Evolutionary conservation across 1,140 invertebrate genomes (phyloP).

Genomic region (Hycleus cichorii): DNA sequence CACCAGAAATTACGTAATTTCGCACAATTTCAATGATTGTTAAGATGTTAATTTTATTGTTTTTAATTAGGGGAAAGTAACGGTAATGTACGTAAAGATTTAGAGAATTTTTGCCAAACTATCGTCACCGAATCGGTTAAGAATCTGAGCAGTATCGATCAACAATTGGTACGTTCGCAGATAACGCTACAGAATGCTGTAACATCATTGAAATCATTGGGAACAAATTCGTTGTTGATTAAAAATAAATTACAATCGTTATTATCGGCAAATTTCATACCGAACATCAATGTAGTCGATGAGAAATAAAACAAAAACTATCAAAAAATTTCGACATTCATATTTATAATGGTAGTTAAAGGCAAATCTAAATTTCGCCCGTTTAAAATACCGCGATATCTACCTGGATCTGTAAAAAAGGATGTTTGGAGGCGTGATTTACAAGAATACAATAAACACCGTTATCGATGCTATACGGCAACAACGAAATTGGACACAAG

Average conservation of each 20-base stretch:
- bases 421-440: conserved; percentile 26
- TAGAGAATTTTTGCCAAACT: conserved; percentile 26
- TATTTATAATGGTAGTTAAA: conserved; percentile 6
- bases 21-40: not conserved
- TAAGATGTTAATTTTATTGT: not conserved
- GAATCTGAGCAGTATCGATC: conserved; percentile 29
- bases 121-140: conserved; percentile 27
- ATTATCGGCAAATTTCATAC: conserved; percentile 30
- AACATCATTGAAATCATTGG: conserved; percentile 29
- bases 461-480: conserved; percentile 21
- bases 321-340: not conserved
- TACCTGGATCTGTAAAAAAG: conserved; percentile 20
- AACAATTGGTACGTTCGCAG: conserved; percentile 36
- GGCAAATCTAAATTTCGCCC: conserved; percentile 14
- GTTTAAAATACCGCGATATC: conserved; percentile 26
- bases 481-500: conserved; percentile 38
- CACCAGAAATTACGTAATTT: conserved; percentile 35
- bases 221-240: conserved; percentile 30
- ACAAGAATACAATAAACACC: conserved; percentile 29
- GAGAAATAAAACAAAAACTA: not conserved
- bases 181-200: conserved; percentile 35
- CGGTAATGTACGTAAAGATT: conserved; percentile 22
- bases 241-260: conserved; percentile 34
- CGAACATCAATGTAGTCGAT: conserved; percentile 22
- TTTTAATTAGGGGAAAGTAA: conserved; percentile 32